These are phyloP conservation scores for Hemicrepidius hirtus DNA, from an alignment of 2,888 invertebrate genomes.

Conservation along the genomic window DNA sequence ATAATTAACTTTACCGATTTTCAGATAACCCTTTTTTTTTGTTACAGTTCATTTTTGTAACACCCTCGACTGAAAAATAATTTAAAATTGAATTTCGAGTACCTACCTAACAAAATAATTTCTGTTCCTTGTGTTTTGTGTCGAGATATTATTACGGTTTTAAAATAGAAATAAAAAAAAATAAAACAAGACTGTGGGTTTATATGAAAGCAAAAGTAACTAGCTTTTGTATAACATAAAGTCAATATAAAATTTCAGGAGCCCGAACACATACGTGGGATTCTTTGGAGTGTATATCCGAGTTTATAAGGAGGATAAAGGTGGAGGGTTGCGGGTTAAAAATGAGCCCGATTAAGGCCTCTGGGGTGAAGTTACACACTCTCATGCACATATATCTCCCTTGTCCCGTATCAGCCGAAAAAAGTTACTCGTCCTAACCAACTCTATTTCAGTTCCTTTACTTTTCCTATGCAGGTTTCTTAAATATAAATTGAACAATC, in stretches of 20 bases:
- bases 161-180: background rate
- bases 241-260: conserved; percentile 49
- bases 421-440: conserved; percentile 56
- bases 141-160: background rate
- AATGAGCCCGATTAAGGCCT: conserved; percentile 66
- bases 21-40: too few relatives aligned
- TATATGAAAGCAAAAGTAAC: conserved; percentile 32
- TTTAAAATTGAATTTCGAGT: too few relatives aligned
- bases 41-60: too few relatives aligned
- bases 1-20: too few relatives aligned
- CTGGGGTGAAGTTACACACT: conserved; percentile 64
- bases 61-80: too few relatives aligned
- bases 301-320: conserved; percentile 60
- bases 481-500: conserved; percentile 45
- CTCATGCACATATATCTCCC: conserved; percentile 63
- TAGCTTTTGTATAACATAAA: conserved; percentile 42
- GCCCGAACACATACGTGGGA: conserved; percentile 49
- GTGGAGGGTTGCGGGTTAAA: conserved; percentile 62
- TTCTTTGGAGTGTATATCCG: conserved; percentile 56
- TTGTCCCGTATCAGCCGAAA: conserved; percentile 54
- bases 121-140: too few relatives aligned
- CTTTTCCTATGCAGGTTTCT: conserved; percentile 50
- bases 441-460: conserved; percentile 53
- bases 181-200: conserved; percentile 21
- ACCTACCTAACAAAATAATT: too few relatives aligned